Conservation (phyloP, 2,797 vertebrate species). For the Acridotheres tristis region DNA sequence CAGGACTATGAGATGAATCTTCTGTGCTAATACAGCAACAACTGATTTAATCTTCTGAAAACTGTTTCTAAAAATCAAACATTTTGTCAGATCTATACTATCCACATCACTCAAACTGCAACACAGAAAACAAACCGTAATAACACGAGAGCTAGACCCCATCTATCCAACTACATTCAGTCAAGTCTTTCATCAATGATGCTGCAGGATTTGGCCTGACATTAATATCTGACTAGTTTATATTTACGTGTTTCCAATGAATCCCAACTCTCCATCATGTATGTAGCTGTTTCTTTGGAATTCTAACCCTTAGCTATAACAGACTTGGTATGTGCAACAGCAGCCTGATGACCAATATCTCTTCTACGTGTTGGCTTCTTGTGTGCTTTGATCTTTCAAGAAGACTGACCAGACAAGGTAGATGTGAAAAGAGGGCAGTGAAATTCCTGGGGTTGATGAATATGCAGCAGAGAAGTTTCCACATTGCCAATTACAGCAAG, state of each 20-base stretch:
- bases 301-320: not conserved
- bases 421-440: not conserved
- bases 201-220: not conserved
- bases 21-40: not conserved
- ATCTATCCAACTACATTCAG: not conserved
- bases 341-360: not conserved
- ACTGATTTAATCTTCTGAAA: not conserved
- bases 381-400: not conserved
- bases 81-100: not conserved
- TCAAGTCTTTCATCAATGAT: not conserved
- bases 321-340: not conserved
- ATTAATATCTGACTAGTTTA: not conserved
- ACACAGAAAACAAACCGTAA: not conserved
- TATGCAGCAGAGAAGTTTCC: not conserved
- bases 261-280: fast-evolving
- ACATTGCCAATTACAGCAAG: not conserved
- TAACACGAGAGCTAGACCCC: not conserved
- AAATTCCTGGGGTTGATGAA: not conserved
- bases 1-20: not conserved
- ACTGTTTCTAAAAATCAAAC: not conserved
- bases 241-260: not conserved
- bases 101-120: not conserved
- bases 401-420: not conserved
- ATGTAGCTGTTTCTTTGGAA: not conserved
- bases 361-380: not conserved